Evolutionary conservation across 2,113 vertebrate species (phyloP), one percentile per base, ranked within the genome.

Genomic region (Scopus umbretta): DNA sequence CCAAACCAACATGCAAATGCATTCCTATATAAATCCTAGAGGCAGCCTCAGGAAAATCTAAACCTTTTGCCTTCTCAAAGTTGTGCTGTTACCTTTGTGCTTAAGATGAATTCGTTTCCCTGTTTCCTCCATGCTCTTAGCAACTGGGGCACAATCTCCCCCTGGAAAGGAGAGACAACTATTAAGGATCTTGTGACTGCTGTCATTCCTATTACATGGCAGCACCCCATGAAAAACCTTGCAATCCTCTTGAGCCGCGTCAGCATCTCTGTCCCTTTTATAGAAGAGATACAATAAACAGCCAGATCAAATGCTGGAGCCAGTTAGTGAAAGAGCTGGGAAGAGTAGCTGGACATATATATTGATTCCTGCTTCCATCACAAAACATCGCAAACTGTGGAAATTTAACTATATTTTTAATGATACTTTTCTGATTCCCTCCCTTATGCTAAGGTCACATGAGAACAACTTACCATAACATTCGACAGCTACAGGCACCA

Each of bases 401-500:
- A 84, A 68, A 68, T 47, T 27, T 23, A 86, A 26, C 27, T 40
- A 13, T 30, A 59, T 42, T 82, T 70, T 74, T 49, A 74, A 59
- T 4, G 5, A 56, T 56, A 74, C 16, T 42, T 73, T 67, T 74
- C 49, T 50, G 0, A 62, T 45, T 78, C 38, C 16, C 40, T 78
- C 38, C 67, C 4, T 55, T 72, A 36, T 82, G 42, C 42, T 66
- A 65, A 79, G 52, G 42, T 67, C 63, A 63, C 40, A 10, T 16
- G 29, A 89, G 73, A 52, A 89, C 98, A n/a, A n/a, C n/a, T 97
- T 92, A 99, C 99, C 98, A 86, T 99, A 99, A 97, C 98, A 99
- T 94, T 99, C 99, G 20, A 98, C 98, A 79, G 98, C 98, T 32
- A 99, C 99, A 32, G 99, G 99, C 65, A 98, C 98, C 50, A 99